Base-by-base conservation (phyloP, 2,888 invertebrate species). In the Neocrepidodera transversa region DNA sequence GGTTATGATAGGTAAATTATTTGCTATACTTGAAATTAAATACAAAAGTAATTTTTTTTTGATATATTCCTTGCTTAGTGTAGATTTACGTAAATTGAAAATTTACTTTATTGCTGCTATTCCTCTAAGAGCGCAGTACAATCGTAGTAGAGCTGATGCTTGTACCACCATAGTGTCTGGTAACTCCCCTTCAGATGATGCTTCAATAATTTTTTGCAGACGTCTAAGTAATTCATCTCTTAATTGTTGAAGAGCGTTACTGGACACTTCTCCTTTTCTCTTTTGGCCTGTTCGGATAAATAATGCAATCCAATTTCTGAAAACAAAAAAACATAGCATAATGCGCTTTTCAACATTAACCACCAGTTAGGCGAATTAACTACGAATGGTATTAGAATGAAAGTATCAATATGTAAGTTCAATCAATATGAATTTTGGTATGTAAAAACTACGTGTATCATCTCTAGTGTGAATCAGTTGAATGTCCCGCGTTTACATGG, bases 121-220 rank as follows among this genome's bases (percentile, higher is more conserved):
- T 42, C 95, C 95, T 69, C 95, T 85, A 0, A 97, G 82, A 0
- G 97, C 95, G 79, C 96, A 96, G 76, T 96, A 96, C 0, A 97
- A 83, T 38, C 96, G 83, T 18, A 97, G 80, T 36, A 97, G 82
- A 1, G 95, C 93, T n/a, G 95, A 93, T 0, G 94, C 95, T 78
- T 94, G 89, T 0, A 95, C 91, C 5, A 89, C 88, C 69, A 84
- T 83, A 36, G 84, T 84, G 66, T 90, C 88, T 0, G 86, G 83
- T 38, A 89, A 77, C 62, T 84, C 83, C 2, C 82, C 81, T 51
- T 85, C 83, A 6, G 85, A 81, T 5, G 90, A 88, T 20, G 85
- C 83, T 1, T 86, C 84, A 3, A 88, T 85, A 6, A 87, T 84
- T 14, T 78, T 78, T 70, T 88, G 86, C n/a, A 93, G 77, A 64